Base-by-base conservation (phyloP, 1,140 invertebrate species). In the Brachionus calyciflorus region DNA sequence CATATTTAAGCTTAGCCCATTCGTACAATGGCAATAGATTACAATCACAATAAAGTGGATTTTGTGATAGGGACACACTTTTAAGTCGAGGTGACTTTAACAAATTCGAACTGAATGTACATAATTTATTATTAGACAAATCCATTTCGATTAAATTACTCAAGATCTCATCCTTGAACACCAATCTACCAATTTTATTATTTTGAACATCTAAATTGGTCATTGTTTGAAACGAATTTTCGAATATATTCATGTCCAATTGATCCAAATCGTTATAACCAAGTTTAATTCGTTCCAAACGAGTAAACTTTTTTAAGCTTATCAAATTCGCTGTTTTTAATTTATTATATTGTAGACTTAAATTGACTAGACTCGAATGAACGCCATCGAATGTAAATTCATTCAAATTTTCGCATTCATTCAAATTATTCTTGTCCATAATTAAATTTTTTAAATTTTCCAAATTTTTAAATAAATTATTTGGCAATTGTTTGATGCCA, bases 31-130 rank as follows among this genome's bases (percentile, higher is more conserved):
- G 3, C 12, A 21, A 6, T 21, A 76, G 10, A 9, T 46, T 24
- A 30, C 73, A 76, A 41, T 76, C 73, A 14, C 73, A 76, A 17
- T 55, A 41, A 7, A 76, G 9, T 19, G 73, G 73, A 60, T 76
- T 76, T 44, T 55, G 49, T 21, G 26, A 33, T 6, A 76, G 19
- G 0, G 24, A 30, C 3, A 76, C 6, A 12, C 30, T 76, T 30
- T 57, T 76, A 19, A 76, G 33, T 37, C 51, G 49, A 3, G 46
- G 46, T 37, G 37, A 41, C n/a, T 55, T 49, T 30, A 51, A 37
- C 1, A 73, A 19, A 37, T 49, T 55, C 14, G 46, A 40, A 46
- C 33, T 55, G 14, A 73, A 73, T 4, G 44, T 51, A 21, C 69
- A 73, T 19, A 73, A n/a, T 4, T 51, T 49, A 24, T 73, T 73